Percentiles rank a stretch among this genome's conserved stretches.
Conservation (phyloP, 2,113 vertebrate genomes). For the Nerophis ophidion region DNA sequence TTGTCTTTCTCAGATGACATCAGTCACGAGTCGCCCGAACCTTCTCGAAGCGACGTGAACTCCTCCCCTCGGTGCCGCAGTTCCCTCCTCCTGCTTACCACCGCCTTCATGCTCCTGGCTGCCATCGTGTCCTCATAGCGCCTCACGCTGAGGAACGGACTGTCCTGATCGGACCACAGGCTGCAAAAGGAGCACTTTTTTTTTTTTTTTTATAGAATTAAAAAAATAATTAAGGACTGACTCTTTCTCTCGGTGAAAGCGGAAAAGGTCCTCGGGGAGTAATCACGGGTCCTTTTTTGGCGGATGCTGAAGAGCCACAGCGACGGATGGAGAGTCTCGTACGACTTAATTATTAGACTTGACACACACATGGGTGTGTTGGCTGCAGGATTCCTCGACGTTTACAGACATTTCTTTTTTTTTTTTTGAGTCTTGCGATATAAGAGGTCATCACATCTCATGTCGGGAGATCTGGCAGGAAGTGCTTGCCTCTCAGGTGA, state of each 20-base stretch:
- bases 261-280: slow-evolving; percentile 60
- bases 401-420: slow-evolving; percentile 46
- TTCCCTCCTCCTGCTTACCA: slow-evolving; percentile 77
- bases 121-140: slow-evolving; percentile 92
- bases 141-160: slow-evolving; percentile 57
- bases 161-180: slow-evolving; percentile 51
- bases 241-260: slow-evolving; percentile 61
- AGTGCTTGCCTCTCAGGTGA: slow-evolving; percentile 36
- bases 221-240: slow-evolving; percentile 36
- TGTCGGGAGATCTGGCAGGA: slow-evolving; percentile 39
- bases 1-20: slow-evolving; percentile 79
- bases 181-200: slow-evolving; percentile 68
- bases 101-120: slow-evolving; percentile 82
- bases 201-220: neutral
- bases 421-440: slow-evolving; percentile 22
- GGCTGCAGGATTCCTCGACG: slow-evolving; percentile 28
- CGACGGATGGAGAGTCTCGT: slow-evolving; percentile 14
- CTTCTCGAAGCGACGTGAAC: slow-evolving; percentile 83
- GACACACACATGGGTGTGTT: slow-evolving; percentile 13
- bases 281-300: slow-evolving; percentile 54
- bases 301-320: slow-evolving; percentile 47
- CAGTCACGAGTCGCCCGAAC: slow-evolving; percentile 92
- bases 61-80: slow-evolving; percentile 71
- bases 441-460: slow-evolving; percentile 26
- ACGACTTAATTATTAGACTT: slow-evolving; percentile 25